Base-by-base conservation (phyloP, 2,113 vertebrate species). In the Plestiodon gilberti region DNA sequence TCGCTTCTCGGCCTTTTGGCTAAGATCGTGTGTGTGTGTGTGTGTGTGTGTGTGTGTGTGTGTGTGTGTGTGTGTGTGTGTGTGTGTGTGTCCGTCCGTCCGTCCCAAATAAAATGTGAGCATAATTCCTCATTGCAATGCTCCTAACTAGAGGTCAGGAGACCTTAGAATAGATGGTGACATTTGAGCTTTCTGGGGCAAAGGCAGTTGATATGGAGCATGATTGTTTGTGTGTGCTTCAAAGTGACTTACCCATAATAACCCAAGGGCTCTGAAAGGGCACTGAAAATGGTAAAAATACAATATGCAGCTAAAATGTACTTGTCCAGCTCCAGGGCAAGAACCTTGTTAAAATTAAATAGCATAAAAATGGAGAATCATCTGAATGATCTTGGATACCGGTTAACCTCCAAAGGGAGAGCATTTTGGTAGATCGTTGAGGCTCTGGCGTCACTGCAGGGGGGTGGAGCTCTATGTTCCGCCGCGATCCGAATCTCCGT, bases 161-260 rank as follows among this genome's bases (percentile, higher is more conserved):
- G 87, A 82, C 85, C 83, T 18, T 13, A 86, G 59, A 38, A 76
- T 25, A 6, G 69, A 86, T 28, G 22, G 81, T 25, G 67, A 84
- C 87, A 85, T 52, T 71, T 84, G 8, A 59, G 43, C 15, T 84
- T 65, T 55, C 81, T 90, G 55, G 15, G 82, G 77, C 87, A 87
- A 14, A 17, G 23, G 78, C 33, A 59, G 82, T 82, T 89, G 28
- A 3, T n/a, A n/a, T 17, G n/a, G 65, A 69, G 30, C 3, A 33
- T n/a, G n/a, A 65, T 65, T 3, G 30, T 65, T 65, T 65, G 28
- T 11, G 1, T 65, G 30, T 65, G 25, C 18, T 38, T 20, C 33
- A 71, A 22, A 20, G 6, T 2, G 7, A 18, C 14, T 4, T 40
- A 65, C 7, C 38, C 40, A 18, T 3, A 20, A 18, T 22, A 3